phyloP scores from a whole-genome alignment of 2,888 invertebrate genomes.

The Ochropleura plecta region DNA sequence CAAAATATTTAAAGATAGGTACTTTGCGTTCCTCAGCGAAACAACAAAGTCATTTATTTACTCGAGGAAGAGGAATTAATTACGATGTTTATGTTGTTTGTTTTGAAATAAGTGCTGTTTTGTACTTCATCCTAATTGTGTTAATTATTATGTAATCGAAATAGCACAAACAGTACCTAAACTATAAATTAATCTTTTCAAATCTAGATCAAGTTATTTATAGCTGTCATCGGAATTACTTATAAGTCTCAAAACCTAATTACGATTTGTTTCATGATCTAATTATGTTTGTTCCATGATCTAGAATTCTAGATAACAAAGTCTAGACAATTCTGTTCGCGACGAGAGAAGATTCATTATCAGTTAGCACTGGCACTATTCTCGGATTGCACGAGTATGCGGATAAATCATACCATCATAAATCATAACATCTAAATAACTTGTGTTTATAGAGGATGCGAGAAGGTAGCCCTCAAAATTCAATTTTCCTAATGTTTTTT shows the following conservation, averaged over 20 bases:
- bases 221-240: constrained; percentile 33
- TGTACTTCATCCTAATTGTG: constrained; percentile 21
- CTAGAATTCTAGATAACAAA: constrained; percentile 16
- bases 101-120: constrained; percentile 15
- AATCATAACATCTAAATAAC: neutral
- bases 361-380: neutral
- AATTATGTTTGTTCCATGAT: constrained; percentile 24
- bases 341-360: constrained; percentile 8
- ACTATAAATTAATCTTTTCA: constrained; percentile 31
- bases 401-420: too few species aligned
- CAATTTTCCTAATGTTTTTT: too few species aligned
- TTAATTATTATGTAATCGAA: constrained; percentile 46
- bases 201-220: constrained; percentile 53
- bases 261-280: constrained; percentile 19
- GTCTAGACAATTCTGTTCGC: constrained; percentile 9
- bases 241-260: constrained; percentile 31
- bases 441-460: neutral
- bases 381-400: too few species aligned
- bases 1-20: neutral
- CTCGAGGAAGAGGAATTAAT: neutral
- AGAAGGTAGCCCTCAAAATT: too few species aligned
- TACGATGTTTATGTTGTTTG: constrained; percentile 1
- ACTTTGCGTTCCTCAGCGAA: neutral
- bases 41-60: neutral
- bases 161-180: constrained; percentile 24